Evolutionary conservation across 2,113 vertebrate genomes (phyloP).

Genomic region (Sialia sialis): DNA sequence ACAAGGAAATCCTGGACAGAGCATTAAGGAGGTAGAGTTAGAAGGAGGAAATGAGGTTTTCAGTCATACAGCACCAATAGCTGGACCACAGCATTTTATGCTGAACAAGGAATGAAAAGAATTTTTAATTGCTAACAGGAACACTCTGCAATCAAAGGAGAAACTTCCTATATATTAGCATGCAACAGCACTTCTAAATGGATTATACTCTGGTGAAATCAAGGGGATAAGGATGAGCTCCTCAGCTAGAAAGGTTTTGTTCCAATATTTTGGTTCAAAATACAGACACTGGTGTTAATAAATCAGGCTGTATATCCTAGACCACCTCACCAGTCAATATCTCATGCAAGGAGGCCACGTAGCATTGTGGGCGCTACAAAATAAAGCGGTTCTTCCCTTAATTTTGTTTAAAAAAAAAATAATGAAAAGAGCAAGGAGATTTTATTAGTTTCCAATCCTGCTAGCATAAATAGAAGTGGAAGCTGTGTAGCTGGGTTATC

Average conservation of each 20-base stretch:
- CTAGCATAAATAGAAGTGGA: not conserved
- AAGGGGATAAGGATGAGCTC: conserved; percentile 1
- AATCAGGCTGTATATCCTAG: not conserved
- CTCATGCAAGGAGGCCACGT: not conserved
- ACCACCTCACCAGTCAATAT: not conserved
- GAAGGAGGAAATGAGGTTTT: not conserved
- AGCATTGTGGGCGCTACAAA: not conserved
- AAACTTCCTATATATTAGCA: not conserved
- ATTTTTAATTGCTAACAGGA: not conserved
- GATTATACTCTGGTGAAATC: conserved; percentile 12
- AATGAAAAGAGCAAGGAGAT: not conserved
- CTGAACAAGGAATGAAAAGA: not conserved
- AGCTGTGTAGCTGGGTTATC: not conserved
- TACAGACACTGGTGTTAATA: not conserved
- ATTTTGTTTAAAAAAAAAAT: not conserved
- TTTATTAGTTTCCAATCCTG: not conserved
- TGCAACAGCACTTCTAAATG: not conserved
- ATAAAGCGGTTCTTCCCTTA: not conserved
- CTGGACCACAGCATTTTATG: not conserved
- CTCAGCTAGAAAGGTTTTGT: not conserved
- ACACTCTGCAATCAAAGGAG: not conserved
- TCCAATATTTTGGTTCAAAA: not conserved
- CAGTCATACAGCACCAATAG: not conserved
- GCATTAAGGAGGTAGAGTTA: not conserved
- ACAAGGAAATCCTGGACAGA: not conserved